Conservation (phyloP, 2,888 invertebrate species). For the Acleris holmiana region DNA sequence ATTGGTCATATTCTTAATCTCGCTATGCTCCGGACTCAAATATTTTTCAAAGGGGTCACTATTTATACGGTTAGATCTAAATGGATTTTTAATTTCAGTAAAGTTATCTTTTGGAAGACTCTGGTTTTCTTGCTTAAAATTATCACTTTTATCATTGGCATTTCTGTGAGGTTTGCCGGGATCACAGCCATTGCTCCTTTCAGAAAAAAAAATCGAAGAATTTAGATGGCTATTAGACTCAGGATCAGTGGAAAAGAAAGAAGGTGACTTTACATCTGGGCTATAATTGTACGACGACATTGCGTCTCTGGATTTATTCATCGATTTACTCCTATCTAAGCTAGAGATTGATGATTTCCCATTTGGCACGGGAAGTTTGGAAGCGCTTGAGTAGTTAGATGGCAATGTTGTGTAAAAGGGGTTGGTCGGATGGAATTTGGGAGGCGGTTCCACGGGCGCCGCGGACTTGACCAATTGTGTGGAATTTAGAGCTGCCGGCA, state of each 20-base stretch:
- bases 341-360: conserved; percentile 62
- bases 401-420: conserved; percentile 80
- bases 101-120: conserved; percentile 55
- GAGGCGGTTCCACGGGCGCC: conserved; percentile 59
- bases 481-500: conserved; percentile 65
- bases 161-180: conserved; percentile 44
- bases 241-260: conserved; percentile 57
- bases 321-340: conserved; percentile 64
- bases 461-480: conserved; percentile 67
- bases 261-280: conserved; percentile 62
- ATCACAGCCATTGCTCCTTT: conserved; percentile 57
- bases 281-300: conserved; percentile 53
- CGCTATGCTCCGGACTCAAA: conserved; percentile 56
- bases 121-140: conserved; percentile 52
- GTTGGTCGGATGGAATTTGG: conserved; percentile 76
- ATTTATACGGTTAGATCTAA: conserved; percentile 61
- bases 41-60: conserved; percentile 73
- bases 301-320: conserved; percentile 61
- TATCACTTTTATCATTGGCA: conserved; percentile 52
- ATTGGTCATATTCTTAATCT: conserved; percentile 57
- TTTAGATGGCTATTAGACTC: conserved; percentile 61
- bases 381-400: conserved; percentile 70
- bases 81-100: conserved; percentile 62
- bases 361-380: conserved; percentile 76
- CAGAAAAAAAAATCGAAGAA: conserved; percentile 50